Evolutionary conservation across 2,888 invertebrate species (phyloP), one percentile per base, ranked within the genome.

Genomic region (Cosmia trapezina): DNA sequence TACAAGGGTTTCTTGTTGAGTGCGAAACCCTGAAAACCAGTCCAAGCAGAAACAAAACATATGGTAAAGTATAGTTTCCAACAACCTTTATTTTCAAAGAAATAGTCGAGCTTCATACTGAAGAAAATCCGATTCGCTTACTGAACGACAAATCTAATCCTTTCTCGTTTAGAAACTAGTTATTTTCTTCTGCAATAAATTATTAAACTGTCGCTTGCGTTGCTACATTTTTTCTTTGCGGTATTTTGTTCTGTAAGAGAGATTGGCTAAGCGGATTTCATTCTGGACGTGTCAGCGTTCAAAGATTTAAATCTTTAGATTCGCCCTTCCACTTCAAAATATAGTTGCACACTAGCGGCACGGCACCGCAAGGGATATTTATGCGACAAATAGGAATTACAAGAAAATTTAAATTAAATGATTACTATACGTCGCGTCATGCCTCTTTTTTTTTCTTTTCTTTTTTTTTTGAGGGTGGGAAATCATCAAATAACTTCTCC

Each of bases 121-220:
- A 33, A 53, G 70, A 54, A 69, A 83, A 83, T 63, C 66, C 41
- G 59, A 73, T 83, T 75, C 67, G 69, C 75, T 86, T 78, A 72
- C 82, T 62, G 66, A 72, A 65, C 73, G 64, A 54, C 61, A 76
- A 81, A 84, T 86, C 62, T 86, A 78, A 86, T 83, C 71, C 61
- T 65, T 68, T 77, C 37, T 69, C 66, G 61, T 68, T 68, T 63
- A 70, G 56, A 73, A 83, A 80, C 65, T 70, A 77, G 57, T 72
- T 83, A 73, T 76, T 72, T 80, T 74, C 62, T 76, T 70, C 53
- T 37, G 63, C 54, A 47, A 66, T 70, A 67, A 74, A 70, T 82
- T 83, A 74, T 70, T 67, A 70, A 74, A 64, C 74, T 60, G 56
- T 73, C 66, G 63, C 54, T 56, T 66, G 54, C 51, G 41, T 59